Evolutionary conservation across 2,888 invertebrate species (phyloP).

Genomic region (Dugesia japonica): DNA sequence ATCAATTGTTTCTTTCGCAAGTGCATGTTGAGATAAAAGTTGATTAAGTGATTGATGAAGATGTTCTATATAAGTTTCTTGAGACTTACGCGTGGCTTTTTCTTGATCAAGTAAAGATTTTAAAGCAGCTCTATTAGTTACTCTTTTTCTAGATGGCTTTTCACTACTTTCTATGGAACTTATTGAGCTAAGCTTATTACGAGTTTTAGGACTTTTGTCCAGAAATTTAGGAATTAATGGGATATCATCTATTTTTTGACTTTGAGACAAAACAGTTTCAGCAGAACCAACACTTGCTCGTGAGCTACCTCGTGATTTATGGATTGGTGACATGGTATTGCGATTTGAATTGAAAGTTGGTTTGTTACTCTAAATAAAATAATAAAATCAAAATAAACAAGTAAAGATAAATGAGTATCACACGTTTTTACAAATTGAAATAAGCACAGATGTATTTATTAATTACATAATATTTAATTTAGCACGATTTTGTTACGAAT

Average conservation of each 20-base stretch:
- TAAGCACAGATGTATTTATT: too few relatives aligned
- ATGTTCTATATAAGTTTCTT: slow-evolving; percentile 5
- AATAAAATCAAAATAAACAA: too few relatives aligned
- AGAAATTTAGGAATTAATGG: background rate
- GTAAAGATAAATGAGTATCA: too few relatives aligned
- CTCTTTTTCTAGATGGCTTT: background rate
- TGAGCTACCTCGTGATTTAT: background rate
- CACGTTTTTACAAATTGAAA: too few relatives aligned
- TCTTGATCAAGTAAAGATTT: background rate
- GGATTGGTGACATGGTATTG: background rate
- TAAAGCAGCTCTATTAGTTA: background rate
- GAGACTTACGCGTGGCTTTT: background rate
- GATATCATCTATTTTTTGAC: background rate
- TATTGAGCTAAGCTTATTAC: background rate
- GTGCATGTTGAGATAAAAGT: background rate
- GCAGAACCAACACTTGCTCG: background rate
- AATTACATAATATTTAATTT: too few relatives aligned
- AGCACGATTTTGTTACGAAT: too few relatives aligned
- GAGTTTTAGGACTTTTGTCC: background rate
- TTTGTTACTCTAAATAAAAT: background rate
- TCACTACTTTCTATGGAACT: background rate
- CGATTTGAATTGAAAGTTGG: background rate
- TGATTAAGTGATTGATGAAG: background rate
- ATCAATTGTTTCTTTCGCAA: background rate
- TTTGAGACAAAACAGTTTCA: slow-evolving; percentile 1